These are phyloP conservation scores for Zoroaster sp. DNA, from an alignment of 53 echinoderm and acorn worm genomes.

Conservation along the genomic window DNA sequence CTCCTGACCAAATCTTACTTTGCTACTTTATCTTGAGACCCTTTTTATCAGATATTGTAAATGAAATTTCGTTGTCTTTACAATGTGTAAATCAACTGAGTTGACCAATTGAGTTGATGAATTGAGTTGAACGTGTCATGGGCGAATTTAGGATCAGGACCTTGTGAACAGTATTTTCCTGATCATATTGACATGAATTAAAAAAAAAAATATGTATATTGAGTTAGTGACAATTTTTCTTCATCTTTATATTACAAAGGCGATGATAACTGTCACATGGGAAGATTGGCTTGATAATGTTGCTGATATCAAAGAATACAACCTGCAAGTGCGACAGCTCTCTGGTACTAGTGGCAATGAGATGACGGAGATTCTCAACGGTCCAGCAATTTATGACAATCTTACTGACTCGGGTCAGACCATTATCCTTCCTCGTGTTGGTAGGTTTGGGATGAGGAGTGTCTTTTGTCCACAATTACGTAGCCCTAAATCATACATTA, in stretches of 20 bases:
- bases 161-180: not conserved
- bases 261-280: not conserved
- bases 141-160: not conserved
- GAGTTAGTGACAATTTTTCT: not conserved
- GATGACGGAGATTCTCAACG: conserved; percentile 8
- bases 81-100: too few species aligned
- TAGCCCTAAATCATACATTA: too few species aligned
- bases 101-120: too few species aligned
- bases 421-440: not conserved
- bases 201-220: not conserved
- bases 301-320: conserved; percentile 20
- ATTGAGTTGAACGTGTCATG: too few species aligned
- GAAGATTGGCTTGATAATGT: conserved; percentile 1
- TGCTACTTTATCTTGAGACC: too few species aligned
- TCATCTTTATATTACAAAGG: not conserved
- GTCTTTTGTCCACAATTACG: too few species aligned
- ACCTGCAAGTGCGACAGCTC: conserved; percentile 22
- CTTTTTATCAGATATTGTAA: too few species aligned
- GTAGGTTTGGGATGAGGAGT: not conserved
- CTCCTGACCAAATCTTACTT: too few species aligned
- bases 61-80: too few species aligned
- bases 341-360: not conserved
- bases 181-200: not conserved
- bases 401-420: not conserved
- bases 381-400: not conserved